Conservation (phyloP, 2,113 vertebrate species). For the Apistogramma diplotaenia region DNA sequence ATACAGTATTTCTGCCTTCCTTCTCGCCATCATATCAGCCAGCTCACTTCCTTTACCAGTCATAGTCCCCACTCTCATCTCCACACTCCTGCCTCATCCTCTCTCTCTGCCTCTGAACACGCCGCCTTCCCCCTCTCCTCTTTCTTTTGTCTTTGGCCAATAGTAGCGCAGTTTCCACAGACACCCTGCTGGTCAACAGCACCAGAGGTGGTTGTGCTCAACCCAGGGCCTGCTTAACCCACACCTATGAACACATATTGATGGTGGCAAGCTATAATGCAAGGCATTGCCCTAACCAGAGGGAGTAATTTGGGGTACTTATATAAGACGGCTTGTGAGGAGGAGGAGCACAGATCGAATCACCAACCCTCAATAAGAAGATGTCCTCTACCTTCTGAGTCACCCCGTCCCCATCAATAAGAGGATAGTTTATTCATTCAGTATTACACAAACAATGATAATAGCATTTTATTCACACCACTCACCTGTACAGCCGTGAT, state of each 20-base stretch:
- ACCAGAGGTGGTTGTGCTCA: too few relatives aligned
- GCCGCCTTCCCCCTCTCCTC: too few relatives aligned
- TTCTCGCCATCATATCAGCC: neutral
- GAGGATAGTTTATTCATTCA: neutral
- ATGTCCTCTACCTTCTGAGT: neutral
- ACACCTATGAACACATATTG: neutral
- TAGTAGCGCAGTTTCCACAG: too few relatives aligned
- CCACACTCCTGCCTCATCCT: neutral
- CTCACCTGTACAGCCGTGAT: neutral
- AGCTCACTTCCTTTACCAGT: neutral
- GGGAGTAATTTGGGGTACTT: neutral
- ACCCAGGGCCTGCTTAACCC: neutral
- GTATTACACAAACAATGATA: neutral
- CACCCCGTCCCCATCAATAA: neutral
- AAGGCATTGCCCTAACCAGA: neutral
- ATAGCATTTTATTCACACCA: neutral
- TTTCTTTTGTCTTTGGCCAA: too few relatives aligned
- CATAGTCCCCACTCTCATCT: neutral
- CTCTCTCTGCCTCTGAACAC: too few relatives aligned
- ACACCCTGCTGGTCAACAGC: too few relatives aligned
- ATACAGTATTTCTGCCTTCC: too few relatives aligned
- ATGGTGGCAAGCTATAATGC: neutral
- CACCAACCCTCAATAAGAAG: neutral
- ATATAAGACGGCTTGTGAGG: neutral
- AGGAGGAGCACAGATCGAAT: neutral